Evolutionary conservation across 2,113 vertebrate genomes (phyloP).

Genomic region (Carettochelys insculpta): DNA sequence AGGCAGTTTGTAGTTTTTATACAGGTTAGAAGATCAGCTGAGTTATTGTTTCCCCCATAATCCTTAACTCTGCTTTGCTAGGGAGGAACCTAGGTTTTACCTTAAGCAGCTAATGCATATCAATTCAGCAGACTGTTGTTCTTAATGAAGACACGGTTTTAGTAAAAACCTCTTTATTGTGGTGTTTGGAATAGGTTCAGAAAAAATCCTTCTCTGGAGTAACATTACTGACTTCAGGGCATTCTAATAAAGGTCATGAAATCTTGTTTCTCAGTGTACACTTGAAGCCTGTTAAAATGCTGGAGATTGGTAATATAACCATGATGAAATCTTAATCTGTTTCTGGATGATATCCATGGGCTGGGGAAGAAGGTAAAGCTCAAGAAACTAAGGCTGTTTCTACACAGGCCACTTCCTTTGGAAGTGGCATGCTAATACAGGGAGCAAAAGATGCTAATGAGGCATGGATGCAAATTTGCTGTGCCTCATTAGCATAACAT

Average conservation of each 20-base stretch:
- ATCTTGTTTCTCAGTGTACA: background rate
- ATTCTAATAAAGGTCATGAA: background rate
- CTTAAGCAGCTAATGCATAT: background rate
- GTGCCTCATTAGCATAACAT: no score
- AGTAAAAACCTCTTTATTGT: background rate
- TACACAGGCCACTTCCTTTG: no score
- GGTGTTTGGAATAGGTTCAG: background rate
- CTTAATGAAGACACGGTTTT: background rate
- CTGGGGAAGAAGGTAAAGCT: background rate
- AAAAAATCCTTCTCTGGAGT: background rate
- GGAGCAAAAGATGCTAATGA: no score
- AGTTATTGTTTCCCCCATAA: background rate
- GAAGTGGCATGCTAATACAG: no score
- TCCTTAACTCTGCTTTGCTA: background rate
- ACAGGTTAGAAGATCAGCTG: background rate
- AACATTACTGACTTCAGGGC: background rate
- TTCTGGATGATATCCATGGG: background rate
- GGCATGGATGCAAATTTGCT: no score
- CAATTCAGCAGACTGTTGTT: background rate
- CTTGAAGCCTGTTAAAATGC: background rate
- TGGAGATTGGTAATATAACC: background rate
- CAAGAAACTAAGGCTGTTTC: no score
- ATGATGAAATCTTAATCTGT: background rate
- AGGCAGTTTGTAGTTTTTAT: background rate
- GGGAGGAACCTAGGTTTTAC: background rate